These are phyloP conservation scores for Enteromius anoplus DNA, from an alignment of 2,797 vertebrate species.

Conservation along the genomic window DNA sequence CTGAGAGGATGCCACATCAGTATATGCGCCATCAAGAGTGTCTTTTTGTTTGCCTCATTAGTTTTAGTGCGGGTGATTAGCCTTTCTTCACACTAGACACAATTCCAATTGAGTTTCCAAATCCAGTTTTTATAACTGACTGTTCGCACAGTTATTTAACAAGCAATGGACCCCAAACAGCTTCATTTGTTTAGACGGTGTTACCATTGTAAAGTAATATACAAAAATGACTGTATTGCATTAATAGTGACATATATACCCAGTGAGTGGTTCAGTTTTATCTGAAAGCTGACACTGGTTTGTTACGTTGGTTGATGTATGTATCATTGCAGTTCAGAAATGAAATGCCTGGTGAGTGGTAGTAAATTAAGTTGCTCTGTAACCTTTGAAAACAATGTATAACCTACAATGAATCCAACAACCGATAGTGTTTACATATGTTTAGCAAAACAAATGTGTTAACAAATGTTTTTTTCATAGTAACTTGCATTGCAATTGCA, in stretches of 20 bases:
- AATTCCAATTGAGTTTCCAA: slow-evolving; percentile 4
- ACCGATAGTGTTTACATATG: not conserved
- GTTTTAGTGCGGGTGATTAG: slow-evolving; percentile 37
- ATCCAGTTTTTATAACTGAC: slow-evolving; percentile 10
- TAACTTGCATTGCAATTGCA: not conserved
- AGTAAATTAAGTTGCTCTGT: not conserved
- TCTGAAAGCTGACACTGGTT: not conserved
- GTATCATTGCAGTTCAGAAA: not conserved
- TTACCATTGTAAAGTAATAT: not conserved
- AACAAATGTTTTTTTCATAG: too few species aligned
- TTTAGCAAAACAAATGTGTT: too few species aligned
- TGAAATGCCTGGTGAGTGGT: not conserved
- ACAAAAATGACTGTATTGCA: not conserved
- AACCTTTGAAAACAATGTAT: not conserved
- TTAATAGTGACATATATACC: not conserved
- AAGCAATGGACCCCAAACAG: not conserved
- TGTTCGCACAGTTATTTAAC: not conserved
- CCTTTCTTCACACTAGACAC: slow-evolving; percentile 26
- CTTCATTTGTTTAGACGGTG: not conserved
- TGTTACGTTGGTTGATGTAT: not conserved
- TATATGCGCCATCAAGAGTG: not conserved
- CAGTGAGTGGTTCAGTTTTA: not conserved
- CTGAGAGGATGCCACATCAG: slow-evolving; percentile 53
- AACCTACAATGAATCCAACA: not conserved
- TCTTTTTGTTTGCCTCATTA: slow-evolving; percentile 26